Evolutionary conservation across 2,113 vertebrate species (phyloP).

Genomic region (Ondatra zibethicus): DNA sequence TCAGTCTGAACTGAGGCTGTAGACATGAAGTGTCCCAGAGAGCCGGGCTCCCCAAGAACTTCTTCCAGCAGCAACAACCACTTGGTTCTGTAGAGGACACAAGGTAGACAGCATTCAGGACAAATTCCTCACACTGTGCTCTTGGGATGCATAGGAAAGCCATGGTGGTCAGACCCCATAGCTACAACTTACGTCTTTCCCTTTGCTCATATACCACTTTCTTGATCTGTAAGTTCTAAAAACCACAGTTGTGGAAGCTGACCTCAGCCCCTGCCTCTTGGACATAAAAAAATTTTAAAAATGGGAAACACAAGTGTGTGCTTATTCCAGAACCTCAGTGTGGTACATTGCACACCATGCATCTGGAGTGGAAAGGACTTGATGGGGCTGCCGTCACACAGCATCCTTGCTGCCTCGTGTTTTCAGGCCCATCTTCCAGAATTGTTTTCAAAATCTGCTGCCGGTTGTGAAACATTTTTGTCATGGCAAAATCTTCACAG

Average conservation of each 20-base stretch:
- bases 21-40: constrained; percentile 86
- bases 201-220: background rate
- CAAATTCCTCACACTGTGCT: rapidly evolving
- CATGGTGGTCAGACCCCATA: background rate
- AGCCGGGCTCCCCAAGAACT: constrained; percentile 87
- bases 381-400: too few species aligned
- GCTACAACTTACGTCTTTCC: background rate
- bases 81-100: constrained; percentile 84
- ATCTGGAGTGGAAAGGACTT: background rate
- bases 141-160: background rate
- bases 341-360: rapidly evolving
- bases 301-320: background rate
- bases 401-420: background rate
- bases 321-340: background rate
- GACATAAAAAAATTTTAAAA: background rate
- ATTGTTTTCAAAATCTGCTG: background rate
- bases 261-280: background rate
- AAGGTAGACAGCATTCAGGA: background rate
- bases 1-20: constrained; percentile 70
- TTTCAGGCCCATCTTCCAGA: background rate
- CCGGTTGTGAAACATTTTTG: background rate
- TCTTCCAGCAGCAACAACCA: constrained; percentile 87
- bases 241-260: background rate
- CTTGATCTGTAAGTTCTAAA: background rate
- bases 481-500: background rate